Percentiles rank a stretch among this genome's conserved stretches.
These are phyloP conservation scores for Menura novaehollandiae DNA, from an alignment of 2,113 vertebrate genomes.

Conservation along the genomic window DNA sequence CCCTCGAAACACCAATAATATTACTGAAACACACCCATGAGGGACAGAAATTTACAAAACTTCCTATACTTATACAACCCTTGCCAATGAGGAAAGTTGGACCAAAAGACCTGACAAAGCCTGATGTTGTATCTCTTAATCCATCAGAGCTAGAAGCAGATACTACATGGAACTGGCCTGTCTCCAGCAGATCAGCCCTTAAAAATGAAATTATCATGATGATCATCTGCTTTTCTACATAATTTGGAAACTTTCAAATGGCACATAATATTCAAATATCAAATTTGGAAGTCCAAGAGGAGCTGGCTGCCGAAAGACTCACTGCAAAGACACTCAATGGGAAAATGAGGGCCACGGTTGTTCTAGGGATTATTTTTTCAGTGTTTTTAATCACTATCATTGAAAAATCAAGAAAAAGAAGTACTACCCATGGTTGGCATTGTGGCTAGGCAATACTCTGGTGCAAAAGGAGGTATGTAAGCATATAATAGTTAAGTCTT, in stretches of 20 bases:
- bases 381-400: not conserved
- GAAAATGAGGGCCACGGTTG: not conserved
- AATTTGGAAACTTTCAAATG: not conserved
- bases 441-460: not conserved
- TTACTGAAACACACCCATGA: conserved; percentile 13
- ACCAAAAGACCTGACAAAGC: not conserved
- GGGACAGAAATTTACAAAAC: not conserved
- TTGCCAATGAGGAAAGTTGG: not conserved
- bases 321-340: not conserved
- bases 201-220: conserved; percentile 20
- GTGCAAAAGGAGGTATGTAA: not conserved
- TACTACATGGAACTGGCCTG: not conserved
- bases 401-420: not conserved
- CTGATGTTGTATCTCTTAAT: not conserved
- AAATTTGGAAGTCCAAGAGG: not conserved
- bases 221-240: conserved; percentile 22
- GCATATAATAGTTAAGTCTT: not conserved
- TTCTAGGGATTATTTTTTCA: not conserved
- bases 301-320: not conserved
- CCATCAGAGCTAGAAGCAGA: not conserved
- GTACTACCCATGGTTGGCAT: not conserved
- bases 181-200: not conserved
- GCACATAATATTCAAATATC: not conserved
- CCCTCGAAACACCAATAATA: not conserved
- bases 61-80: not conserved